Conservation (phyloP, 2,113 vertebrate genomes). For the Cacatua alba region DNA sequence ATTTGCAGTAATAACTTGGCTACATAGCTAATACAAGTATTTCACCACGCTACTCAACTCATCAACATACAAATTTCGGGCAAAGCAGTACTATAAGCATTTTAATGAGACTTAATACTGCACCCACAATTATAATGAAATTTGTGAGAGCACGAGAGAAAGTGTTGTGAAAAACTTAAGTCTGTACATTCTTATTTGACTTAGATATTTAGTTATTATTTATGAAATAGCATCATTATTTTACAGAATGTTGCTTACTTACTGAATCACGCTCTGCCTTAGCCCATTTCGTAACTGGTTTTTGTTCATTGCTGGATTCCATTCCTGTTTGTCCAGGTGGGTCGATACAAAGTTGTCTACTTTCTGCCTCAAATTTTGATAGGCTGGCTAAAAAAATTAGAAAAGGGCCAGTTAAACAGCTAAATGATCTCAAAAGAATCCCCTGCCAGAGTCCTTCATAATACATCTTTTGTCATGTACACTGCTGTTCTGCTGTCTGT, state of each 20-base stretch:
- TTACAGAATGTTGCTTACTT: constrained; percentile 65
- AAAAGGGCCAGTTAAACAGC: not conserved
- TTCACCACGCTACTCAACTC: not conserved
- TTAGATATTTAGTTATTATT: not conserved
- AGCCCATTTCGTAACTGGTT: constrained; percentile 93
- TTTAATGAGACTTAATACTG: not conserved
- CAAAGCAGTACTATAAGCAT: not conserved
- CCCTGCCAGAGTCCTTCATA: not conserved
- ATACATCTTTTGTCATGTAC: not conserved
- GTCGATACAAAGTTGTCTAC: constrained; percentile 95
- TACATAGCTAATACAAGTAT: not conserved
- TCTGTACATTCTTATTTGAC: not conserved
- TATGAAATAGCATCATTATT: not conserved
- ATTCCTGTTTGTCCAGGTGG: constrained; percentile 93
- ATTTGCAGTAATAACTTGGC: not conserved
- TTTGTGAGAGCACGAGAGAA: not conserved
- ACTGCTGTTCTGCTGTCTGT: not conserved
- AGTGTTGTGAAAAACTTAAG: not conserved
- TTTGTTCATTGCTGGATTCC: constrained; percentile 95
- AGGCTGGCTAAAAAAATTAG: constrained; percentile 83
- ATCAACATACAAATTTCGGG: not conserved
- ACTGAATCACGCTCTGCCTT: constrained; percentile 93
- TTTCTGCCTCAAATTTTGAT: constrained; percentile 94
- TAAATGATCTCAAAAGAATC: not conserved
- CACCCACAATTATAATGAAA: not conserved